Base-by-base conservation (phyloP, 1,140 invertebrate species). In the Scaptomyza graminum region DNA sequence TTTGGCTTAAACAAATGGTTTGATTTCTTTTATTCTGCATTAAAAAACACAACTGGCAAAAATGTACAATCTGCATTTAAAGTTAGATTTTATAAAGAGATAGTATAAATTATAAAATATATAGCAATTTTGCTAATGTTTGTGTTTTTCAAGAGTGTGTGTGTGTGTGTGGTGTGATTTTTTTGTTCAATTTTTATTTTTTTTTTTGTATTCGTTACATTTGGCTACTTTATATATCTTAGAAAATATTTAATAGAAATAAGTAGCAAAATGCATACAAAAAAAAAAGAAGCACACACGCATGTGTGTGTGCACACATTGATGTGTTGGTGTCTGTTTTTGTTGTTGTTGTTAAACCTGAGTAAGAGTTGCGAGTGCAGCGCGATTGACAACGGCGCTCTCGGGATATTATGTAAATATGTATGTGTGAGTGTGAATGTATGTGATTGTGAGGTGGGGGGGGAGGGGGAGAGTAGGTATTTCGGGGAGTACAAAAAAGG, bases 31-130 rank as follows among this genome's bases (percentile, higher is more conserved):
- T 65, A 50, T 85, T 85, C 64, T 49, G 46, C 60, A 75, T 87
- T 5, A 78, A 82, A 75, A 82, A 85, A 87, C 81, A 77, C 82
- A 85, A 87, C 81, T 74, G 80, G 52, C 18, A 49, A 80, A 83
- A 80, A 70, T 84, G 46, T 81, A 82, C 62, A 64, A 61, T 77
- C 59, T 74, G 63, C 62, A 61, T 66, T 34, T 55, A 54, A 59
- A 41, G 62, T 31, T 74, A 22, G 2, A 3, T 22, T 22, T 3
- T 22, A 22, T 74, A 77, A 61, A 5, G 5, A 31, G 68, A 79
- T 22, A 50, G 57, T 76, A 84, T 31, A 72, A 84, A 76, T 85
- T 74, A 76, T 50, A 60, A 51, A 67, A 65, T 80, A 84, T 78
- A 84, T 78, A 83, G 75, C 71, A 71, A 72, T 79, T 67, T 34